Percentiles rank a stretch among this genome's conserved stretches.
These are phyloP conservation scores for Pachycephala philippinensis DNA, from an alignment of 2,113 vertebrate species.

Conservation along the genomic window DNA sequence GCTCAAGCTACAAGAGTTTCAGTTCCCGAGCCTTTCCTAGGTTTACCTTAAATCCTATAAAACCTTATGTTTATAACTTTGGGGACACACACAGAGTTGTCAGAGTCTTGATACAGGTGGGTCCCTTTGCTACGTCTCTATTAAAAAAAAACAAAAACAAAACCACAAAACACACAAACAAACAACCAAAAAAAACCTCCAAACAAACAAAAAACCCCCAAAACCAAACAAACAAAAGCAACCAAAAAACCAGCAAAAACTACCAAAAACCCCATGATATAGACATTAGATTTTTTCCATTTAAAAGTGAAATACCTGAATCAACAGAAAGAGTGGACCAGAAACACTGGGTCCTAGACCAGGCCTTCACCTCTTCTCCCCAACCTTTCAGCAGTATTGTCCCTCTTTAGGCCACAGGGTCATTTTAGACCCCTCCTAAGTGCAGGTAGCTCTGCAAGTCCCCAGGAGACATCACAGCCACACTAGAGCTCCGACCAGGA, in stretches of 20 bases:
- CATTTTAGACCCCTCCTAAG: background rate
- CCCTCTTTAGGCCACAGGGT: background rate
- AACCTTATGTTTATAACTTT: background rate
- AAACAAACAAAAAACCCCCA: background rate
- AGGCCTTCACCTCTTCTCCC: background rate
- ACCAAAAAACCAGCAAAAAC: background rate
- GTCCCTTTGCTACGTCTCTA: background rate
- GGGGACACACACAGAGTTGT: accelerated
- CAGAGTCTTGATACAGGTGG: background rate
- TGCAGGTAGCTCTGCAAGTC: background rate
- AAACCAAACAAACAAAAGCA: background rate
- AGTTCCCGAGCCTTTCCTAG: background rate
- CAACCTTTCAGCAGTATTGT: accelerated
- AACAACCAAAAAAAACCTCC: background rate
- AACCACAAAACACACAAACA: background rate
- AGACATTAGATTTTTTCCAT: background rate
- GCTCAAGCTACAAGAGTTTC: background rate
- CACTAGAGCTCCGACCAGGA: background rate
- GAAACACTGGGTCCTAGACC: background rate
- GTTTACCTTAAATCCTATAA: background rate
- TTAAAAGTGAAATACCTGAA: background rate
- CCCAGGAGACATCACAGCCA: too few relatives aligned
- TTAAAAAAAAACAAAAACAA: background rate
- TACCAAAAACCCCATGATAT: background rate
- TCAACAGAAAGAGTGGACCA: accelerated